Conservation (phyloP, 2,888 invertebrate genomes). For the Theretra japonica region DNA sequence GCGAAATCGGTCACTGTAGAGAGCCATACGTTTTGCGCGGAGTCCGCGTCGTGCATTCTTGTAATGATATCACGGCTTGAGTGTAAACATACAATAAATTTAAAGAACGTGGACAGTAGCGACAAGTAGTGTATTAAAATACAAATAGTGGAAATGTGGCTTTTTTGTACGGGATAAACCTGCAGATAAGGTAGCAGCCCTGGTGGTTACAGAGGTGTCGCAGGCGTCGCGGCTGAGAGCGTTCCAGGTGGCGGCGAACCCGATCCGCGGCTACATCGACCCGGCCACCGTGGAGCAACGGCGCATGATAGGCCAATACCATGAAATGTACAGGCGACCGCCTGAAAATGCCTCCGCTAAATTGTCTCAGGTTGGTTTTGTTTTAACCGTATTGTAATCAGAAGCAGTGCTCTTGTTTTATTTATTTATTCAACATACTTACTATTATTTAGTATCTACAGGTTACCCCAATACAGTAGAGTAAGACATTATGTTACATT, state of each 20-base stretch:
- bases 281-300: conserved; percentile 70
- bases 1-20: conserved; percentile 1
- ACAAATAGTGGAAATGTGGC: background rate
- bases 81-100: conserved; percentile 5
- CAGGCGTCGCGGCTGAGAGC: conserved; percentile 60
- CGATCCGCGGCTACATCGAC: conserved; percentile 66
- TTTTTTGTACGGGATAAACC: conserved; percentile 29
- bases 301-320: conserved; percentile 67
- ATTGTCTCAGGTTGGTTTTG: background rate
- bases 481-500: too few species aligned
- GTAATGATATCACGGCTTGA: background rate
- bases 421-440: too few species aligned
- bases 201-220: conserved; percentile 67
- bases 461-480: too few species aligned
- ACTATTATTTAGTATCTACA: too few species aligned
- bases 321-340: conserved; percentile 50
- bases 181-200: conserved; percentile 50
- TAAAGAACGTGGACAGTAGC: background rate
- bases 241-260: conserved; percentile 56
- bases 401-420: too few species aligned
- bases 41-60: conserved; percentile 2
- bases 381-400: too few species aligned
- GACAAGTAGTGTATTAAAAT: background rate
- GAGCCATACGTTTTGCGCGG: background rate
- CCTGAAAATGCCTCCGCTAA: conserved; percentile 16